These are phyloP conservation scores for Thyatira batis DNA, from an alignment of 2,888 invertebrate genomes.

Conservation along the genomic window DNA sequence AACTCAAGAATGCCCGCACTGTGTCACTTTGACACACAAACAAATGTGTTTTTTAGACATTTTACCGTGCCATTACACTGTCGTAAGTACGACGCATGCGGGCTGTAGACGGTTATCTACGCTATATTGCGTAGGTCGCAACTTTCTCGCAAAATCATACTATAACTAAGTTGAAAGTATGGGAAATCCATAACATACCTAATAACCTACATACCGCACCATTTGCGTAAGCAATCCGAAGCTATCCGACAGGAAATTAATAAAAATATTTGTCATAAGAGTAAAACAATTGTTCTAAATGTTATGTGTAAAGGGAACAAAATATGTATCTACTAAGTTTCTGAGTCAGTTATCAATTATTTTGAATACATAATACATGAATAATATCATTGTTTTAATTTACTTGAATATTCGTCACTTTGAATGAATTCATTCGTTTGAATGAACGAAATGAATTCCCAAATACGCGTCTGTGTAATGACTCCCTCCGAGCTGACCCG, in stretches of 20 bases:
- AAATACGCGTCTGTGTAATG: slow-evolving; percentile 61
- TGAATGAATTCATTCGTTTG: not conserved
- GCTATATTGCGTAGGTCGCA: slow-evolving; percentile 26
- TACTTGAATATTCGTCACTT: not conserved
- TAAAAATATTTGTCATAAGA: not conserved
- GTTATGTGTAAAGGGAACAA: not conserved
- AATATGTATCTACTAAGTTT: not conserved
- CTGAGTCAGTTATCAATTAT: not conserved
- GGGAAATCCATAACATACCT: not conserved
- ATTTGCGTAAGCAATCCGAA: not conserved
- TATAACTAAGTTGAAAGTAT: not conserved
- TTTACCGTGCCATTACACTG: slow-evolving; percentile 14
- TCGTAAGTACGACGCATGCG: slow-evolving; percentile 50
- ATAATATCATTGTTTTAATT: too few species aligned
- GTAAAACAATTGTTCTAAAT: too few species aligned
- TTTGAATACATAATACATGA: too few species aligned
- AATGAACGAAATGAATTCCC: slow-evolving; percentile 12
- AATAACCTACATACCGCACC: not conserved
- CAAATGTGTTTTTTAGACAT: slow-evolving; percentile 1
- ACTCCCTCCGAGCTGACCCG: slow-evolving; percentile 77
- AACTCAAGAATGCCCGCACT: slow-evolving; percentile 6
- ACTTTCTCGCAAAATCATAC: slow-evolving; percentile 60
- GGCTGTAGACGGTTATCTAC: slow-evolving; percentile 48
- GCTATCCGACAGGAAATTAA: not conserved
- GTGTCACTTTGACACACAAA: slow-evolving; percentile 2